Evolutionary conservation across 2,888 invertebrate species (phyloP).

Genomic region (Microctonus aethiopoides): DNA sequence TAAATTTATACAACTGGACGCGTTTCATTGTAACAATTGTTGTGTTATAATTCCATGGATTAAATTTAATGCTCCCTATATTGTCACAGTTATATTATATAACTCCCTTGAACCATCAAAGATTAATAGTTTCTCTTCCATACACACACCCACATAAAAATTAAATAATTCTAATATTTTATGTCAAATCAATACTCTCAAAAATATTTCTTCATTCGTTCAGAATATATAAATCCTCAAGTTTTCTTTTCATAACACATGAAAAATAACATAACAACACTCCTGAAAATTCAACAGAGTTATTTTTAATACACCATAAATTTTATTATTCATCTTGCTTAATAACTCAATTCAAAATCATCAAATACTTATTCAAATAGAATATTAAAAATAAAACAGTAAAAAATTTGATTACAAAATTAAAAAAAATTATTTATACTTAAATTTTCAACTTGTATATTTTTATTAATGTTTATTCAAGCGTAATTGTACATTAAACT

Average conservation of each 20-base stretch:
- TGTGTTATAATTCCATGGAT: background rate
- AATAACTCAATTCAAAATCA: too few relatives aligned
- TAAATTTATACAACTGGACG: background rate
- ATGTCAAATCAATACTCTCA: too few relatives aligned
- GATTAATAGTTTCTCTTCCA: background rate
- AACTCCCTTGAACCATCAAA: background rate
- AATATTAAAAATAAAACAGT: too few relatives aligned
- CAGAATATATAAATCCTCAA: background rate
- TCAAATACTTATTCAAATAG: too few relatives aligned
- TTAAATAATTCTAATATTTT: too few relatives aligned
- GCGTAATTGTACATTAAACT: background rate
- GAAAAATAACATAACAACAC: too few relatives aligned
- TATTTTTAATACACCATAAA: too few relatives aligned
- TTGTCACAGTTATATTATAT: background rate
- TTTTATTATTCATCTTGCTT: too few relatives aligned
- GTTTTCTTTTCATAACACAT: too few relatives aligned
- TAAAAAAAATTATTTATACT: background rate
- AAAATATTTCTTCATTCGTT: background rate
- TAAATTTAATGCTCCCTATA: background rate
- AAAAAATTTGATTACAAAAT: background rate
- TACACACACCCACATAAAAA: too few relatives aligned
- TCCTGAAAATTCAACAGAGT: too few relatives aligned
- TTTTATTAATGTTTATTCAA: background rate
- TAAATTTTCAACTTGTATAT: background rate
- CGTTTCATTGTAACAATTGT: background rate